A percentile compares a stretch with the other conserved stretches of the same genome.
Conservation (phyloP, 2,888 invertebrate genomes). For the Morinoia aosen region DNA sequence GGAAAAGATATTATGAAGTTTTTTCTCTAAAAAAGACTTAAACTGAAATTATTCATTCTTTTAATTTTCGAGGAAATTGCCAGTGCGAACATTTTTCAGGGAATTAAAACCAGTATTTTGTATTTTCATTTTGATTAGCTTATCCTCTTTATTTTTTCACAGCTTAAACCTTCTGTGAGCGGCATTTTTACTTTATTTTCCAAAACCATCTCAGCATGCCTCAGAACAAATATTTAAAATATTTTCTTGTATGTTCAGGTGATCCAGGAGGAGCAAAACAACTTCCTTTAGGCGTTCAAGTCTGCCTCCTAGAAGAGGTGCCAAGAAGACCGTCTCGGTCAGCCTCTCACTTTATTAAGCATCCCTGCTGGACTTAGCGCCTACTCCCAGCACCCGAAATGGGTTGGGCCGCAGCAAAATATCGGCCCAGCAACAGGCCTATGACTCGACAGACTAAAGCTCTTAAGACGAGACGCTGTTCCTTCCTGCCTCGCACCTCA, state of each 20-base stretch:
- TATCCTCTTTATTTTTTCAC: too few species aligned
- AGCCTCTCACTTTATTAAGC: not conserved
- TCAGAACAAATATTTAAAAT: not conserved
- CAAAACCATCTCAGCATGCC: too few species aligned
- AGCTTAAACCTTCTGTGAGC: too few species aligned
- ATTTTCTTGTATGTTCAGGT: not conserved
- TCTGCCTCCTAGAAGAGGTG: not conserved
- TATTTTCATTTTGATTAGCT: too few species aligned
- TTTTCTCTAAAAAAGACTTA: too few species aligned
- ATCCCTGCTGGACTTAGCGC: not conserved
- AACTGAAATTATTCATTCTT: too few species aligned
- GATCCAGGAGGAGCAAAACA: not conserved
- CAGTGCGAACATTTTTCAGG: too few species aligned
- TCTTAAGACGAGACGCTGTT: not conserved
- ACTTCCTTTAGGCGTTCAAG: not conserved
- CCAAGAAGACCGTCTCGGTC: not conserved
- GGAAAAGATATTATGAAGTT: too few species aligned
- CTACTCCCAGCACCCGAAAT: not conserved
- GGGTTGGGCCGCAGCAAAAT: not conserved
- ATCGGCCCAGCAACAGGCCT: slow-evolving; percentile 29
- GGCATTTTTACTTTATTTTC: too few species aligned
- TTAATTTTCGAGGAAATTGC: too few species aligned
- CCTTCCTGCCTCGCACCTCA: not conserved
- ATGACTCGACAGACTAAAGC: not conserved
- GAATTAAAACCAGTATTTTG: too few species aligned